A percentile compares a stretch with the other conserved stretches of the same genome.
phyloP scores from a whole-genome alignment of 2,797 vertebrate genomes.

The Liasis olivaceus region DNA sequence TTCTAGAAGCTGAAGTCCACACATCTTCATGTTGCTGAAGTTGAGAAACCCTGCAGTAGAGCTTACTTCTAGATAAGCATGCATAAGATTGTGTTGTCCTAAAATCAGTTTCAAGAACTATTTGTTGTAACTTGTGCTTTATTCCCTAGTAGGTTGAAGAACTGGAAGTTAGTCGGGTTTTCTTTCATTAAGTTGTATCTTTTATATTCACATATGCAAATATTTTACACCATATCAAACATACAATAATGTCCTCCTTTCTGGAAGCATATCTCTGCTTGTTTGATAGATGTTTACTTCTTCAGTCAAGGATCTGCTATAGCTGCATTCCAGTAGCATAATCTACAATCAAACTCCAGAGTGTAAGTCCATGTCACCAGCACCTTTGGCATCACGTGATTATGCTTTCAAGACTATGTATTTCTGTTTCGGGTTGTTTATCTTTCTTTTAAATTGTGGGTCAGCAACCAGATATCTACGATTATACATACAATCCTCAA shows the following conservation, averaged over 20 bases:
- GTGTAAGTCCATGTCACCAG: neutral
- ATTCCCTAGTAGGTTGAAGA: neutral
- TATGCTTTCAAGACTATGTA: neutral
- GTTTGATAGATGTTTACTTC: neutral
- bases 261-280: neutral
- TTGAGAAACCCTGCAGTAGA: too few relatives aligned
- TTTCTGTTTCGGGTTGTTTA: neutral
- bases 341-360: neutral
- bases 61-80: neutral
- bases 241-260: neutral
- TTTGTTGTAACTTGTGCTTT: neutral
- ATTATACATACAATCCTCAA: neutral
- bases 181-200: neutral
- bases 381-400: neutral
- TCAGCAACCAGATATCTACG: neutral
- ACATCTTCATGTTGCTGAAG: too few relatives aligned
- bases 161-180: neutral
- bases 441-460: neutral
- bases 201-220: neutral
- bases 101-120: neutral
- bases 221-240: neutral
- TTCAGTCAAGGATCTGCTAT: neutral
- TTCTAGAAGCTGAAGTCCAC: too few relatives aligned
- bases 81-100: neutral
- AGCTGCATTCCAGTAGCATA: neutral